These are phyloP conservation scores for Megalurothrips usitatus DNA, from an alignment of 2,888 invertebrate species.

Conservation along the genomic window DNA sequence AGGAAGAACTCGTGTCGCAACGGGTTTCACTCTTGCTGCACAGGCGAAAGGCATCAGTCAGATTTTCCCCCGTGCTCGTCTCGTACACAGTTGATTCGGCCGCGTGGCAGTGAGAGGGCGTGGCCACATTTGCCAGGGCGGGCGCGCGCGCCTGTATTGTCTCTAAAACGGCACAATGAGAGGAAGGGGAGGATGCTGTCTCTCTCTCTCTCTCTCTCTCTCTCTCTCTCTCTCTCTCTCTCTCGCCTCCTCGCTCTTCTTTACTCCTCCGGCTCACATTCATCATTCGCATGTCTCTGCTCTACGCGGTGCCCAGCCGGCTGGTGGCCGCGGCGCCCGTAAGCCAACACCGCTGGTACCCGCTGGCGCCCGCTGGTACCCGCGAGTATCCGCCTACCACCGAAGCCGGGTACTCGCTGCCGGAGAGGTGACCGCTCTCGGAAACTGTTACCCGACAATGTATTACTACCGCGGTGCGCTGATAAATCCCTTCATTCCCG, in stretches of 20 bases:
- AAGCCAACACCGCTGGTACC: constrained; percentile 3
- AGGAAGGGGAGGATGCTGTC: not conserved
- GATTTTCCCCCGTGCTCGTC: too few relatives aligned
- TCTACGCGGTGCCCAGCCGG: not conserved
- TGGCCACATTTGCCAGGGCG: too few relatives aligned
- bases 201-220: not conserved
- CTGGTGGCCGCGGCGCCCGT: not conserved
- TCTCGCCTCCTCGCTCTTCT: not conserved
- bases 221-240: not conserved
- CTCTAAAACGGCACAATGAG: not conserved
- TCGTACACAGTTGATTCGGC: too few relatives aligned
- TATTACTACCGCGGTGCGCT: too few relatives aligned
- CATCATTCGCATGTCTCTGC: not conserved
- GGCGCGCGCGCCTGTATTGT: not conserved
- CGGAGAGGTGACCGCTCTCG: too few relatives aligned
- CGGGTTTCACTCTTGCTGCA: too few relatives aligned
- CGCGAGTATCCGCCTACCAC: not conserved
- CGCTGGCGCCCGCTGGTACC: not conserved
- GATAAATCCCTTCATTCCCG: too few relatives aligned
- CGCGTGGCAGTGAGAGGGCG: too few relatives aligned
- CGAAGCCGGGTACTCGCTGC: too few relatives aligned
- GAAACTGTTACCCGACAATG: too few relatives aligned
- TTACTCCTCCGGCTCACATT: not conserved
- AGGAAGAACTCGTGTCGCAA: too few relatives aligned
- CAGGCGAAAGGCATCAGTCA: too few relatives aligned